phyloP scores from a whole-genome alignment of 2,113 vertebrate genomes.

The Osmerus eperlanus region DNA sequence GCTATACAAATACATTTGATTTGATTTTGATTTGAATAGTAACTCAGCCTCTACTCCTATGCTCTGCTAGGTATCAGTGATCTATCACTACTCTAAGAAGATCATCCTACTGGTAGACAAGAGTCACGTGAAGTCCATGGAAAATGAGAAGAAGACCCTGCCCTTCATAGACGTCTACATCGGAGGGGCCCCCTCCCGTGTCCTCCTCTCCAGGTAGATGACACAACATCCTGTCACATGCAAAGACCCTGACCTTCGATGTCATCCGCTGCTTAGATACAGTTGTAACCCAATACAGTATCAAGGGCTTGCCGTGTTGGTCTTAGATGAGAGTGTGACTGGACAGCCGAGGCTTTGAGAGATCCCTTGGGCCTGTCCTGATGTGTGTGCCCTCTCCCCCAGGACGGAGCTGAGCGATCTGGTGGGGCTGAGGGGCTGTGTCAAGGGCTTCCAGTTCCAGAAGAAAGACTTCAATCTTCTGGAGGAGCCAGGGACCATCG shows the following conservation, averaged over 20 bases:
- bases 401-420: constrained; percentile 79
- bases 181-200: constrained; percentile 83
- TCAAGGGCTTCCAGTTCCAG: constrained; percentile 97
- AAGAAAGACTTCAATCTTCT: constrained; percentile 96
- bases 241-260: background rate
- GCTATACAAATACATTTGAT: no score
- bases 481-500: constrained; percentile 90
- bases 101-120: constrained; percentile 95
- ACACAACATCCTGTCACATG: background rate
- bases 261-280: background rate
- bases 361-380: background rate
- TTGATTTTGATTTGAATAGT: background rate
- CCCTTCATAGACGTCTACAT: constrained; percentile 94
- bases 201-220: constrained; percentile 81
- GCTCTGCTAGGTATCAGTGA: constrained; percentile 86
- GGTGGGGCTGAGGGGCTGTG: constrained; percentile 84
- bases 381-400: constrained; percentile 9
- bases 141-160: constrained; percentile 88
- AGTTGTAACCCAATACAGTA: constrained; percentile 2
- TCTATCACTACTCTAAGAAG: constrained; percentile 97
- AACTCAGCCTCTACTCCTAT: background rate
- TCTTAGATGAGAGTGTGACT: background rate
- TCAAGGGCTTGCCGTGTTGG: background rate
- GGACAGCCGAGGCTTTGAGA: background rate
- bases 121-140: constrained; percentile 86